These are phyloP conservation scores for Drosophila albomicans DNA, from an alignment of 1,140 invertebrate species.

Conservation along the genomic window DNA sequence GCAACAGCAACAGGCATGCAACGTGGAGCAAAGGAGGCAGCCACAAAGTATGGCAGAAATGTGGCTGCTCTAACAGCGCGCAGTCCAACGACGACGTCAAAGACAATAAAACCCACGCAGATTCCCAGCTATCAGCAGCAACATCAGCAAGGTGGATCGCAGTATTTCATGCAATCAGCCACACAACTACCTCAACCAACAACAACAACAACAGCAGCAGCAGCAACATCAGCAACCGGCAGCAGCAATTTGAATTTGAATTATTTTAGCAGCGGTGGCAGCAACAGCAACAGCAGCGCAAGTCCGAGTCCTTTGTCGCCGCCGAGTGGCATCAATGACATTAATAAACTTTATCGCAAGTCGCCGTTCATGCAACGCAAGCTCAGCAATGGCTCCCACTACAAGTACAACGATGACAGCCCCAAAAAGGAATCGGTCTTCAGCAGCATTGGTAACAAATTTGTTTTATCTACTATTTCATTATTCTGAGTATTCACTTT, in stretches of 20 bases:
- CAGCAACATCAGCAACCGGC: conserved; percentile 1
- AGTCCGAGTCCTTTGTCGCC: conserved; percentile 33
- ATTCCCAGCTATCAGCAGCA: conserved; percentile 76
- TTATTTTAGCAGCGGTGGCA: conserved; percentile 55
- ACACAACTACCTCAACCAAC: conserved; percentile 79
- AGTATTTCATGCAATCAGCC: conserved; percentile 78
- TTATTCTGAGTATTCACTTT: not conserved
- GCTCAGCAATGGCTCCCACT: conserved; percentile 68
- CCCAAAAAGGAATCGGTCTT: conserved; percentile 83
- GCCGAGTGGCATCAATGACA: conserved; percentile 47
- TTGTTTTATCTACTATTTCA: too few relatives aligned
- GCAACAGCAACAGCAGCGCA: conserved; percentile 42
- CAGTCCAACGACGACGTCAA: conserved; percentile 48
- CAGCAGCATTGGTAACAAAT: conserved; percentile 70
- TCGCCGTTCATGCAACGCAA: conserved; percentile 83
- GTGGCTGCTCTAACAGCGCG: conserved; percentile 17
- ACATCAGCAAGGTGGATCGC: conserved; percentile 50
- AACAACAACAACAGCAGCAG: conserved; percentile 6
- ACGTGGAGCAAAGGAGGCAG: conserved; percentile 7
- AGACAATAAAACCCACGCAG: conserved; percentile 77
- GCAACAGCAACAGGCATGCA: conserved; percentile 26
- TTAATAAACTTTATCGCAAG: conserved; percentile 76
- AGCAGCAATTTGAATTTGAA: conserved; percentile 52
- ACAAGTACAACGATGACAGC: conserved; percentile 73
- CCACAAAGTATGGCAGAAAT: conserved; percentile 49